These are phyloP conservation scores for Lytechinus variegatus DNA, from an alignment of 35 echinoderm and acorn worm species.

Conservation along the genomic window DNA sequence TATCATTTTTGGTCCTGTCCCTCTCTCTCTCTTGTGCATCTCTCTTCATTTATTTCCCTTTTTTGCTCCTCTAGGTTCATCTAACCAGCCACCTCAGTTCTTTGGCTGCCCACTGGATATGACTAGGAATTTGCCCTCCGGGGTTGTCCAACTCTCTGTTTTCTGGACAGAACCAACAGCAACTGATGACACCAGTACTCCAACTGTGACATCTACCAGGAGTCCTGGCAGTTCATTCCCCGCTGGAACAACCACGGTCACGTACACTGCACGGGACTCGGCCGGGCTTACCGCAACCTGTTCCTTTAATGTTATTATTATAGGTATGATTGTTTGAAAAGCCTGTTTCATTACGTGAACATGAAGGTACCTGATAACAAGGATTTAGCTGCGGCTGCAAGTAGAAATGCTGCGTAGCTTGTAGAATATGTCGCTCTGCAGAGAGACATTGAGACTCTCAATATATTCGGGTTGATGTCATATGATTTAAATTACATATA, in stretches of 20 bases:
- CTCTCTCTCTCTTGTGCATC: background rate
- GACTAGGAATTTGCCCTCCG: background rate
- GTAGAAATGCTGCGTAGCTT: no score
- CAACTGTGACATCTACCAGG: conserved; percentile 18
- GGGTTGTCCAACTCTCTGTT: background rate
- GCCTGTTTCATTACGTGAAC: no score
- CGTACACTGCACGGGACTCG: conserved; percentile 54
- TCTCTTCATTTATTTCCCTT: background rate
- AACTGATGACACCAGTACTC: conserved; percentile 40
- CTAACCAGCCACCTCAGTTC: conserved; percentile 21
- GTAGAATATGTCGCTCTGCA: no score
- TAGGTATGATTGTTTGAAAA: background rate
- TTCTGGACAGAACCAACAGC: conserved; percentile 64
- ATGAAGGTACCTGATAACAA: no score
- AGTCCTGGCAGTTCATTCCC: background rate
- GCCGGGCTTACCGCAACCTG: conserved; percentile 41
- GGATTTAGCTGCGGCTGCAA: no score
- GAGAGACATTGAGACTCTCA: no score
- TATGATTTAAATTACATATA: no score
- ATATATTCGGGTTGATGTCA: no score
- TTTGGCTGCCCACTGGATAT: background rate
- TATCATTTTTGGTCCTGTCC: background rate
- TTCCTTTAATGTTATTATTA: conserved; percentile 43
- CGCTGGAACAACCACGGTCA: conserved; percentile 46
- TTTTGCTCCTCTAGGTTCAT: background rate